phyloP scores from a whole-genome alignment of 2,113 vertebrate genomes.

The Rhizomys pruinosus region DNA sequence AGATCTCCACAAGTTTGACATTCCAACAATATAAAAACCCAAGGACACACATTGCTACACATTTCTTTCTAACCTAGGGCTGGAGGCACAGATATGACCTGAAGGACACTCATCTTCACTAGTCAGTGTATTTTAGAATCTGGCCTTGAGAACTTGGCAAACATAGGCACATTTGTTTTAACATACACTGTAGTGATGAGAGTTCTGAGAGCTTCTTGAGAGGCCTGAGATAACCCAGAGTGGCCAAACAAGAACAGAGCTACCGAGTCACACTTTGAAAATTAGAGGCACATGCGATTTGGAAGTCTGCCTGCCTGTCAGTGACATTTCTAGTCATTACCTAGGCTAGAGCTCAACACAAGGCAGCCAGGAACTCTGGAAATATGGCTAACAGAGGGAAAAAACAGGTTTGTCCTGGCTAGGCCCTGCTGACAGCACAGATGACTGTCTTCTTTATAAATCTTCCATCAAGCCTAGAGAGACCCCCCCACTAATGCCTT shows the following conservation, averaged over 20 bases:
- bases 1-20: not conserved
- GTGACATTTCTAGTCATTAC: slow-evolving; percentile 61
- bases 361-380: slow-evolving; percentile 47
- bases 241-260: slow-evolving; percentile 59
- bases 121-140: slow-evolving; percentile 31
- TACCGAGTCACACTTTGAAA: slow-evolving; percentile 68
- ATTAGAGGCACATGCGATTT: slow-evolving; percentile 61
- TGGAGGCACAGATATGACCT: not conserved
- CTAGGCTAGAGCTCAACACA: slow-evolving; percentile 46
- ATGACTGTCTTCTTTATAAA: slow-evolving; percentile 9
- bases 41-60: not conserved
- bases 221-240: slow-evolving; percentile 78
- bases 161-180: slow-evolving; percentile 62
- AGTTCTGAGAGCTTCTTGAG: slow-evolving; percentile 78
- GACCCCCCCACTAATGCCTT: not conserved
- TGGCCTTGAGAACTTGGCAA: slow-evolving; percentile 70
- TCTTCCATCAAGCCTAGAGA: not conserved
- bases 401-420: not conserved
- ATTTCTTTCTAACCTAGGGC: slow-evolving; percentile 1
- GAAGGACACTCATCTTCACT: not conserved
- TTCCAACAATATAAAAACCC: slow-evolving; percentile 31
- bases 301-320: slow-evolving; percentile 57
- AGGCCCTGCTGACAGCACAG: slow-evolving; percentile 7
- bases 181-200: slow-evolving; percentile 68
- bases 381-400: slow-evolving; percentile 20